Conservation (phyloP, 2,888 invertebrate species). For the Hemaris fuciformis region DNA sequence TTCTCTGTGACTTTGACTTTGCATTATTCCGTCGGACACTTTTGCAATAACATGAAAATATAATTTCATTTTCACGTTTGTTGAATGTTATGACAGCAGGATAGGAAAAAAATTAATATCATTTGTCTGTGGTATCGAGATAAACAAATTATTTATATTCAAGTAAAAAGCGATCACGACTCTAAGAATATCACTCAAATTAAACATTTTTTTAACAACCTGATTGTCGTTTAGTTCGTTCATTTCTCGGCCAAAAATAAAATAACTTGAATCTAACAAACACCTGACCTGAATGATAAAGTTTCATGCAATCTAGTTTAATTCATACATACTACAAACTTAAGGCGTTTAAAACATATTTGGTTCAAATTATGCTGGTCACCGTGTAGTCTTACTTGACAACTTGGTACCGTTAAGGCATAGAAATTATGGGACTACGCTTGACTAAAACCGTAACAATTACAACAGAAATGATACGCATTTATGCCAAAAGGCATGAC, state of each 20-base stretch:
- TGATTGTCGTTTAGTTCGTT: too few relatives aligned
- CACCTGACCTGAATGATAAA: background rate
- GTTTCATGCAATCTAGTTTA: background rate
- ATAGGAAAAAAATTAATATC: background rate
- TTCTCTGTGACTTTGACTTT: constrained; percentile 16
- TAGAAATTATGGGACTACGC: background rate
- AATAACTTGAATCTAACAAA: background rate
- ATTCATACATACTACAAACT: background rate
- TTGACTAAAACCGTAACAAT: background rate
- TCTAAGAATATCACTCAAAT: background rate
- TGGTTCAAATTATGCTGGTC: background rate
- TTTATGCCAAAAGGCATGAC: background rate
- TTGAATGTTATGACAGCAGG: background rate
- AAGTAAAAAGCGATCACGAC: background rate
- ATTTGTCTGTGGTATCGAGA: background rate
- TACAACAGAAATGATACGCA: background rate
- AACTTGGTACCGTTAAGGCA: background rate
- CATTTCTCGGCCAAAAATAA: too few relatives aligned
- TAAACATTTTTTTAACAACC: too few relatives aligned
- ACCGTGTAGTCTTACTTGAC: background rate
- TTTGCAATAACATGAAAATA: constrained; percentile 1
- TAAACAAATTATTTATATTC: background rate
- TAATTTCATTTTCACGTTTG: background rate
- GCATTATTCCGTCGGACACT: background rate
- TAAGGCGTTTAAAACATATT: background rate